Percentiles rank a stretch among this genome's conserved stretches.
These are phyloP conservation scores for Busseola fusca DNA, from an alignment of 2,888 invertebrate species.

Conservation along the genomic window DNA sequence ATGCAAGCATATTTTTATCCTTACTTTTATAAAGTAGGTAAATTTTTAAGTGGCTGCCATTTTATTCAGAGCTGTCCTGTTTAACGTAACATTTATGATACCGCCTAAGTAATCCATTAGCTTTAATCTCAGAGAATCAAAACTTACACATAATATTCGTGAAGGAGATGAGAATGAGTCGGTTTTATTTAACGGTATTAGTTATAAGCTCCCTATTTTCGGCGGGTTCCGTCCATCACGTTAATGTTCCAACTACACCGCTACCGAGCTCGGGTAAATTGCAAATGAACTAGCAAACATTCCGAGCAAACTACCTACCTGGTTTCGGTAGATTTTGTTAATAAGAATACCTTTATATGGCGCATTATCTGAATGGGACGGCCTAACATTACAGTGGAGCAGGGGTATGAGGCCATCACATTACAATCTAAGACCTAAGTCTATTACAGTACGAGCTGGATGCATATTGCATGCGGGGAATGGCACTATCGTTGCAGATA, in stretches of 20 bases:
- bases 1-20: constrained; percentile 46
- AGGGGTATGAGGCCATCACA: constrained; percentile 42
- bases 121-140: constrained; percentile 39
- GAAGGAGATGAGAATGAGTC: constrained; percentile 66
- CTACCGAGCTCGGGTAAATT: constrained; percentile 65
- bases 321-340: constrained; percentile 59
- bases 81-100: constrained; percentile 18
- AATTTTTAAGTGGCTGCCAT: constrained; percentile 10
- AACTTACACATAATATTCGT: constrained; percentile 40
- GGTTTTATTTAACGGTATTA: constrained; percentile 73
- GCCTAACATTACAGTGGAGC: constrained; percentile 45
- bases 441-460: constrained; percentile 29
- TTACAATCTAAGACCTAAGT: constrained; percentile 33
- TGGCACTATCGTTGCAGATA: neutral
- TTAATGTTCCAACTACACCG: constrained; percentile 61
- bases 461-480: constrained; percentile 30
- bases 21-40: constrained; percentile 14
- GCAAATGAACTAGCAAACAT: constrained; percentile 68
- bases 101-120: constrained; percentile 29
- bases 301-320: constrained; percentile 56
- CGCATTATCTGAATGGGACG: constrained; percentile 52
- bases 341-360: constrained; percentile 58
- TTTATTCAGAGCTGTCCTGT: constrained; percentile 18
- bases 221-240: constrained; percentile 64
- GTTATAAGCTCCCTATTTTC: constrained; percentile 63